Conservation (phyloP, 1,140 invertebrate species). For the Teleogryllus occipitalis region DNA sequence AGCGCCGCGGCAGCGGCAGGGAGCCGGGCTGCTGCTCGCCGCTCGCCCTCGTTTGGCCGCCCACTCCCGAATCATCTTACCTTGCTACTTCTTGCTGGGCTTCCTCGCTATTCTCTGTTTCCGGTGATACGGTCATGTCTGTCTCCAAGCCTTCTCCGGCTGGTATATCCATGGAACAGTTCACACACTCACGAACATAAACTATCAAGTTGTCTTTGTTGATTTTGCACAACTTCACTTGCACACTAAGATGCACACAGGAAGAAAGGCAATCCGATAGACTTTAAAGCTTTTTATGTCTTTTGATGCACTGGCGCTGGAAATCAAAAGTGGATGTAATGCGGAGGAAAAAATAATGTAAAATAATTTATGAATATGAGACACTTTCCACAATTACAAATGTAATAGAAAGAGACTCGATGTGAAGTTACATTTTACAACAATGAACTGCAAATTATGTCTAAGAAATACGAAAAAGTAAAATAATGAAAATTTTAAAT, state of each 20-base stretch:
- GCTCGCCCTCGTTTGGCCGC: too few species aligned
- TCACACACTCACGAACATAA: background rate
- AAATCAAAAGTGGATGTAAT: background rate
- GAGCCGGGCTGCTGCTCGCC: too few species aligned
- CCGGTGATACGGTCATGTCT: background rate
- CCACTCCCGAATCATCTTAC: background rate
- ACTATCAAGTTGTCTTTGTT: background rate
- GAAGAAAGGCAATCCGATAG: background rate
- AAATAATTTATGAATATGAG: too few species aligned
- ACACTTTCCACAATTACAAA: too few species aligned
- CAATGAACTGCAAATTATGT: too few species aligned
- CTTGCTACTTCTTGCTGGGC: background rate
- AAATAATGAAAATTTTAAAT: too few species aligned
- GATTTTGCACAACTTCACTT: background rate
- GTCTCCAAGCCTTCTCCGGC: background rate
- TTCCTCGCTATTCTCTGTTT: background rate
- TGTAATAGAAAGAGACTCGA: too few species aligned
- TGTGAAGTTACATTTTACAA: too few species aligned
- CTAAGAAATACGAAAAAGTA: too few species aligned
- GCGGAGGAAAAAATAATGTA: too few species aligned
- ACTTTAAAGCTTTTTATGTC: background rate
- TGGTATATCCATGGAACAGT: conserved; percentile 1
- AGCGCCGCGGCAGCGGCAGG: too few species aligned
- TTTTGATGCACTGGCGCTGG: background rate
- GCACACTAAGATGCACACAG: background rate